Conservation (phyloP, 2,888 invertebrate genomes). For the Linnaemya vulpina region DNA sequence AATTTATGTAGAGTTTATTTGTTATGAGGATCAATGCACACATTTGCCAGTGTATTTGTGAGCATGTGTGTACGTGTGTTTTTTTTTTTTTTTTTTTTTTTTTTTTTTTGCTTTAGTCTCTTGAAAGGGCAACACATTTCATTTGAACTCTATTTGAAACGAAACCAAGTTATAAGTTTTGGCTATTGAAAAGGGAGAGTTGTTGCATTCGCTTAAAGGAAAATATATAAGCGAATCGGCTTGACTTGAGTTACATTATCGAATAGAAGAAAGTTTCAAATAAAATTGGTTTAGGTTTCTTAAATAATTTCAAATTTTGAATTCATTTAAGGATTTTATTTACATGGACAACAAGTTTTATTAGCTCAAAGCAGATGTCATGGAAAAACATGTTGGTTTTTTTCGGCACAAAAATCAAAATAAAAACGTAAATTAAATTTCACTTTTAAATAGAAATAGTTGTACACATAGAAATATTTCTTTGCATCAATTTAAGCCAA, state of each 20-base stretch:
- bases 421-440: neutral
- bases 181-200: conserved; percentile 67
- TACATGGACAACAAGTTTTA: neutral
- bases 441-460: neutral
- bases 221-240: neutral
- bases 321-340: neutral
- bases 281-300: conserved; percentile 16
- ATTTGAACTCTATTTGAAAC: conserved; percentile 1
- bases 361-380: neutral
- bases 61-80: neutral
- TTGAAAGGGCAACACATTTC: conserved; percentile 54
- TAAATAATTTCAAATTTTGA: neutral
- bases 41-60: neutral
- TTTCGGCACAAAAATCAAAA: neutral
- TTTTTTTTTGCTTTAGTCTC: neutral
- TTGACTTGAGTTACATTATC: neutral
- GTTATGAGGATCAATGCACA: conserved; percentile 33
- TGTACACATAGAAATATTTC: no score
- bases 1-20: conserved; percentile 36
- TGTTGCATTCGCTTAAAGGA: neutral
- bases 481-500: no score
- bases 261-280: neutral
- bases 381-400: neutral
- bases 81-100: no score
- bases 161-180: neutral